Evolutionary conservation across 2,113 vertebrate genomes (phyloP).

Genomic region (Oncorhynchus kisutch): DNA sequence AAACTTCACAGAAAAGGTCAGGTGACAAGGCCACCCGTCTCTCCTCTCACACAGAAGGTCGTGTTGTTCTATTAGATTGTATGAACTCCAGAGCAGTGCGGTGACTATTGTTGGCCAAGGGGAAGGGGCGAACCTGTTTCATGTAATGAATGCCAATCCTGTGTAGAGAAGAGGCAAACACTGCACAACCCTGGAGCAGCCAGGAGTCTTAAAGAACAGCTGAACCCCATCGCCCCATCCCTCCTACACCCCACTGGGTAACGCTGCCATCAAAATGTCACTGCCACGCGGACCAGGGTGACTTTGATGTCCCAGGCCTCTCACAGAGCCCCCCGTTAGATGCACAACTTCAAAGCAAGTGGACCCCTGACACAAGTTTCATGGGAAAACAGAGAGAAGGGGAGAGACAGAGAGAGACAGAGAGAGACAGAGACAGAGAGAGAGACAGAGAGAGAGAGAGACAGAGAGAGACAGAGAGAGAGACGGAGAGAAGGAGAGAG

Average conservation of each 20-base stretch:
- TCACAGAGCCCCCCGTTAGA: constrained; percentile 28
- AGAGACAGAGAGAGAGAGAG: no score
- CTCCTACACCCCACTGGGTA: constrained; percentile 33
- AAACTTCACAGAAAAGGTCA: constrained; percentile 33
- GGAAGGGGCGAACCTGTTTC: constrained; percentile 36
- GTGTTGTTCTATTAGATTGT: background rate
- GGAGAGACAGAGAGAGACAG: background rate
- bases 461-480: no score
- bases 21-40: constrained; percentile 46
- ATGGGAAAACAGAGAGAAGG: constrained; percentile 38
- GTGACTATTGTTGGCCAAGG: constrained; percentile 41
- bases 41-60: constrained; percentile 11
- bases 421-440: background rate
- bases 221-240: constrained; percentile 15
- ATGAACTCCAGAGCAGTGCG: constrained; percentile 5
- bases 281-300: constrained; percentile 30
- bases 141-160: constrained; percentile 57
- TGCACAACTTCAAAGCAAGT: constrained; percentile 56
- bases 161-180: constrained; percentile 42
- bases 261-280: constrained; percentile 61
- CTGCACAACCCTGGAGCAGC: constrained; percentile 17
- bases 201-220: constrained; percentile 41
- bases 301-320: constrained; percentile 59
- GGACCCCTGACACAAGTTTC: background rate
- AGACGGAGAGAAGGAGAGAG: background rate